Conservation (phyloP, 2,797 vertebrate genomes). For the Cirrhinus molitorella region DNA sequence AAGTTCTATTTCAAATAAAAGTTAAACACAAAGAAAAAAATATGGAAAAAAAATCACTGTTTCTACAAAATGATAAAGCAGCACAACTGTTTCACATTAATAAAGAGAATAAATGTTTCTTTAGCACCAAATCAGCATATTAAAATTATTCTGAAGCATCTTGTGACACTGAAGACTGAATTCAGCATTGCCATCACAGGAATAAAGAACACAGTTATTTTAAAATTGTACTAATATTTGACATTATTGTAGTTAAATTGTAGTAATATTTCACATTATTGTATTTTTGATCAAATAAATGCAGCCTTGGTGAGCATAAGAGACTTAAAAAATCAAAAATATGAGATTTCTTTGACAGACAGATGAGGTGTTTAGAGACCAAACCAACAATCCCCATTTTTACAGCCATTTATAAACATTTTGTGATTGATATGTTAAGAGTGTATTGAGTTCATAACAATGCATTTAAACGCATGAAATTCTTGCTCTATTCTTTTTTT, state of each 20-base stretch:
- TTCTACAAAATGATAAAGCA: background rate
- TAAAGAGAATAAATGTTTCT: background rate
- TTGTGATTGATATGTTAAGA: background rate
- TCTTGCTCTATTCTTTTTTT: background rate
- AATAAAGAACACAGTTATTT: background rate
- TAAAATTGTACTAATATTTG: background rate
- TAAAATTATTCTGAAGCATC: background rate
- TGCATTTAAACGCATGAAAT: background rate
- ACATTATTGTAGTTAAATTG: background rate
- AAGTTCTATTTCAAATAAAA: background rate
- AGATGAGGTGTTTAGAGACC: slow-evolving; percentile 9
- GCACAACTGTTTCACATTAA: too few relatives aligned
- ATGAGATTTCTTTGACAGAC: background rate
- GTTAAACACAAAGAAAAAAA: background rate
- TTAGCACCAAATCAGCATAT: background rate
- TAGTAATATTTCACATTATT: background rate
- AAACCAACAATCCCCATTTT: background rate
- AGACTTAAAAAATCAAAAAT: background rate
- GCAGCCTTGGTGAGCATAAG: background rate
- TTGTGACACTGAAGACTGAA: background rate
- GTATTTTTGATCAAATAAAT: background rate
- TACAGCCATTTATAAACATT: background rate
- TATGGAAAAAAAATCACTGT: background rate
- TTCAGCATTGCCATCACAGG: background rate
- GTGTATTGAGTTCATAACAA: background rate